Base-by-base conservation (phyloP, 2,797 vertebrate species). In the Anguilla obscura region DNA sequence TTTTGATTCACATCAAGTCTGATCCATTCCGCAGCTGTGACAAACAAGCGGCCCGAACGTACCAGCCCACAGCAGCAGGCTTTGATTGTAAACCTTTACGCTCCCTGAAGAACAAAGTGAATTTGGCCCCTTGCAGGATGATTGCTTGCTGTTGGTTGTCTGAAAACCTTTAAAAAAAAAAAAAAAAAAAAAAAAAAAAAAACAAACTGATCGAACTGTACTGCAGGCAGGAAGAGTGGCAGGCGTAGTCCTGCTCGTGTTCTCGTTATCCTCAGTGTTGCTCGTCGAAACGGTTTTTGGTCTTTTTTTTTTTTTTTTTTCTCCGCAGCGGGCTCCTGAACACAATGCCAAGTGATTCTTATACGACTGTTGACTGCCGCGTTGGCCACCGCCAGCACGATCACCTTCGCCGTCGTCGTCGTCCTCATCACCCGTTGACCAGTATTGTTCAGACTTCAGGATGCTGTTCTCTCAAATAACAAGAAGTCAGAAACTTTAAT, bases 261-360 rank as follows among this genome's bases (percentile, higher is more conserved):
- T 33, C 86, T 56, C 36, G 52, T 56, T 79, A 40, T 79, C 33
- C 30, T 88, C 56, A 58, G 74, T n/a, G 79, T 52, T 86, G 84
- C 79, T 83, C 27, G 45, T 74, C 36, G 60, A 79, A 60, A 86
- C n/a, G 24, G 71, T 48, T 1, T 1, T 74, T 21, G 79, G 63
- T 58, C 56, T 33, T 86, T 84, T 40, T 40, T 40, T 40, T 40
- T 40, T 40, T 36, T 36, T 36, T 36, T 40, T 40, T 89, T 86
- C 85, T 90, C 1, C 36, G 76, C 66, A 69, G 56, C 85, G 48
- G 82, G 86, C 60, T 84, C 50, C 87, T 86, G 93, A 91, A 93
- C 93, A 91, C 90, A 90, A 95, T 95, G 96, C 96, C 96, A 96
- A 96, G 90, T 90, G 90, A 94, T 92, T 89, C 82, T 91, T 90